Evolutionary conservation across 2,797 vertebrate species (phyloP), one percentile per base, ranked within the genome.

Genomic region (Sebastes matsubarae): DNA sequence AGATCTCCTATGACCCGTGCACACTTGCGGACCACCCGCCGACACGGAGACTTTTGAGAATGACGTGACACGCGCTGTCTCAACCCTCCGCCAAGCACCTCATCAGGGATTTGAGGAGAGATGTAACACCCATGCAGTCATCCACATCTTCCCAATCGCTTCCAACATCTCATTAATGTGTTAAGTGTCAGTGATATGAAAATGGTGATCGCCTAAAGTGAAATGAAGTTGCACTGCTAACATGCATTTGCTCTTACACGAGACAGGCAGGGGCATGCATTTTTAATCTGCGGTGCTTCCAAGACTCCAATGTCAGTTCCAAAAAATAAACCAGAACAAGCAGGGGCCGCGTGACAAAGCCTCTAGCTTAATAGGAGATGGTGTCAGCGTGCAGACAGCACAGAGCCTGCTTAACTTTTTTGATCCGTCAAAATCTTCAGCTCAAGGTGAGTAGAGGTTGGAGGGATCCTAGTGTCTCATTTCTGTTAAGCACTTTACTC

Each of bases 211-310:
- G 88, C 88, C 88, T 85, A 38, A 65, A 91, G 83, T 88, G 29
- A 91, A 91, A 88, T 84, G 24, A 87, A 90, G 84, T 77, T 82
- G 79, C 72, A 8, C 75, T 57, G 75, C 75, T 85, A 78, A 88
- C 83, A 75, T 84, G 69, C 64, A 79, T 85, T 77, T 87, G 81
- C 80, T 91, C 73, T 87, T 80, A 77, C 66, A 58, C 6, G 13
- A 85, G 87, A 83, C 95, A 92, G 81, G 95, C 87, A 86, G 65
- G 63, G 90, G 80, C 95, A 91, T 90, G 92, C 72, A 38, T 80
- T 87, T 88, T 84, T 87, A 65, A 88, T 90, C 78, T 82, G 8
- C 6, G 9, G 60, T 66, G 87, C 77, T 84, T 84, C 77, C 84
- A 88, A 84, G 69, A 80, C 69, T 80, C 75, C 68, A 22, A 73